Conservation (phyloP, 2,797 vertebrate genomes). For the Lerista edwardsae region DNA sequence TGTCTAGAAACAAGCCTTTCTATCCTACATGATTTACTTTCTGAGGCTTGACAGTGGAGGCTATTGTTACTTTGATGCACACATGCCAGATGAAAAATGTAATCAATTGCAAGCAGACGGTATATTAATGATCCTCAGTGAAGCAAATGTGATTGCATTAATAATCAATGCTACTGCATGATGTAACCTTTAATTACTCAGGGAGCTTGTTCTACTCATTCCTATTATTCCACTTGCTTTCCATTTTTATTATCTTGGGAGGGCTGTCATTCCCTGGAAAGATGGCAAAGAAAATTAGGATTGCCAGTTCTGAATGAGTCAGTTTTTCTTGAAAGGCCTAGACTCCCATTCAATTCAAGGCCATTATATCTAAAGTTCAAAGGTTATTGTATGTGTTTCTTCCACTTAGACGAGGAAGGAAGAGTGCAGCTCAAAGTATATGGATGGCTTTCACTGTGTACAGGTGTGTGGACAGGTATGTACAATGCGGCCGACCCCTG, state of each 20-base stretch:
- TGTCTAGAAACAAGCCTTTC: neutral
- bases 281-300: conserved; percentile 49
- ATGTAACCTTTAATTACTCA: conserved; percentile 64
- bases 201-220: conserved; percentile 59
- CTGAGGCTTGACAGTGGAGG: conserved; percentile 18
- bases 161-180: conserved; percentile 57
- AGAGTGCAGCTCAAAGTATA: neutral
- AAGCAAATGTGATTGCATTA: conserved; percentile 65
- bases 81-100: conserved; percentile 24
- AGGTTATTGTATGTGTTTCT: neutral
- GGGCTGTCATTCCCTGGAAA: conserved; percentile 47
- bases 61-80: neutral
- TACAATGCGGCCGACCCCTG: neutral
- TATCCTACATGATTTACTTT: conserved; percentile 1
- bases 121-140: conserved; percentile 64
- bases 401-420: neutral
- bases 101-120: conserved; percentile 58
- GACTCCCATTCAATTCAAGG: neutral
- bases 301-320: conserved; percentile 35
- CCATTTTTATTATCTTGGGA: conserved; percentile 52
- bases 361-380: too few relatives aligned
- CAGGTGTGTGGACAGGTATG: neutral
- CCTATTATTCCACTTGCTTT: conserved; percentile 38
- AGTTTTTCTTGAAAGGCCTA: conserved; percentile 43
- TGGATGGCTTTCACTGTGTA: neutral